These are phyloP conservation scores for Vandiemenella viatica DNA, from an alignment of 2,888 invertebrate species.

Conservation along the genomic window DNA sequence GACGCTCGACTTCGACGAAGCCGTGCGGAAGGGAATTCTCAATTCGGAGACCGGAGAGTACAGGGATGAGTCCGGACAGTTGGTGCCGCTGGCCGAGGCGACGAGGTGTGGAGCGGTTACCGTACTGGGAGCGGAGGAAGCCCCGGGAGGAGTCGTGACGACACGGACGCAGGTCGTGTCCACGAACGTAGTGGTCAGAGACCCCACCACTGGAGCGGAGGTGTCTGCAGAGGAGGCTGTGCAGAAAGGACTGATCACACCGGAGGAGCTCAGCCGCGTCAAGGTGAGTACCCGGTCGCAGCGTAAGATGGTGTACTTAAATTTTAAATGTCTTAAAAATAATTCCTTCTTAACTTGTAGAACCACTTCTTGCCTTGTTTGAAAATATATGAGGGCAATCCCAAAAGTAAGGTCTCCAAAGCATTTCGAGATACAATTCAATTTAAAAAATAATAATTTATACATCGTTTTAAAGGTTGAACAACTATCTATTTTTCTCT, in stretches of 20 bases:
- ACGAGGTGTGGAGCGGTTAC: conserved; percentile 61
- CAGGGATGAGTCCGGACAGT: conserved; percentile 45
- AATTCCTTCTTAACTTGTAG: too few relatives aligned
- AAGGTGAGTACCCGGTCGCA: conserved; percentile 7
- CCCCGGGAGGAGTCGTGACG: conserved; percentile 33
- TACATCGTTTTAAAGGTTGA: too few relatives aligned
- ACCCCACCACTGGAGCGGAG: conserved; percentile 34
- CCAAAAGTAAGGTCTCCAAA: too few relatives aligned
- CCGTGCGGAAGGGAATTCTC: conserved; percentile 58
- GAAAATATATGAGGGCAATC: too few relatives aligned
- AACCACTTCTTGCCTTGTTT: too few relatives aligned
- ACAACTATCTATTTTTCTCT: too few relatives aligned
- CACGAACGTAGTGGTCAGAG: conserved; percentile 22
- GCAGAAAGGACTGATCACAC: conserved; percentile 38
- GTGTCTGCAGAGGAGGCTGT: conserved; percentile 44
- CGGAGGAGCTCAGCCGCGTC: conserved; percentile 33
- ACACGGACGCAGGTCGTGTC: conserved; percentile 19
- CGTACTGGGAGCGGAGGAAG: conserved; percentile 57
- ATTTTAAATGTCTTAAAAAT: too few relatives aligned
- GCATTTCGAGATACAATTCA: too few relatives aligned
- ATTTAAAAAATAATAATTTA: too few relatives aligned
- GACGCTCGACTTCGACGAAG: conserved; percentile 54
- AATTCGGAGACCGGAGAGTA: conserved; percentile 56
- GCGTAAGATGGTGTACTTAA: too few relatives aligned
- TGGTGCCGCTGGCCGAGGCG: conserved; percentile 54